phyloP scores from a whole-genome alignment of 2,888 invertebrate genomes.

The Agapetus fuscipes region DNA sequence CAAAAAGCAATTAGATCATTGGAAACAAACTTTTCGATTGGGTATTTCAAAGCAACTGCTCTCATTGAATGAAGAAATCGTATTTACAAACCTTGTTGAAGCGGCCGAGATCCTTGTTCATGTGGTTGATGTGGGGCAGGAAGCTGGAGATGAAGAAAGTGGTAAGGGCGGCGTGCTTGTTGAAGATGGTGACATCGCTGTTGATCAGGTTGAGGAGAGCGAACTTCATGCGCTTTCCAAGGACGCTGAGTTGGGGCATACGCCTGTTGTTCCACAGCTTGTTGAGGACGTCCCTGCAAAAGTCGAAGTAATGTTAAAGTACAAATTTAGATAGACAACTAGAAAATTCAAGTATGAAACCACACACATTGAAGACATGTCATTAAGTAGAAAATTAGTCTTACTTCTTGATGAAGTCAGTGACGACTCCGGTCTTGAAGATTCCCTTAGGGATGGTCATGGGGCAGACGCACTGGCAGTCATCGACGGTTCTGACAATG shows the following conservation, averaged over 20 bases:
- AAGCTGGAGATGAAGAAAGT: not conserved
- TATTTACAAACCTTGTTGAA: not conserved
- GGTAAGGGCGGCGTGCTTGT: not conserved
- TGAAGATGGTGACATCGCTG: not conserved
- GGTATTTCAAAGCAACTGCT: too few species aligned
- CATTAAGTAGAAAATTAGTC: too few species aligned
- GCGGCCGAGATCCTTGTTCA: not conserved
- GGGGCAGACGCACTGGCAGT: not conserved
- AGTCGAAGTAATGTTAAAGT: too few species aligned
- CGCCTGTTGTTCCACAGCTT: not conserved
- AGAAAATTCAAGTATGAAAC: too few species aligned
- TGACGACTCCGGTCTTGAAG: not conserved
- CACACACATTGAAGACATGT: too few species aligned
- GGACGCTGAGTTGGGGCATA: not conserved
- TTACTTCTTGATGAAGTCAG: not conserved
- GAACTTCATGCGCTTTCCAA: not conserved
- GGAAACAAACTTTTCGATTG: too few species aligned
- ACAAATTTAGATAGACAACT: too few species aligned
- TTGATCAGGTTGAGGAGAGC: not conserved
- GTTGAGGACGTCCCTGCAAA: not conserved
- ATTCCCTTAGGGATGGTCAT: not conserved
- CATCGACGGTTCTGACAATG: not conserved
- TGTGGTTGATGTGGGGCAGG: not conserved
- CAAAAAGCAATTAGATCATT: too few species aligned
- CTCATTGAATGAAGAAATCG: too few species aligned